Base-by-base conservation (phyloP, 2,888 invertebrate genomes). In the Microctonus aethiopoides region DNA sequence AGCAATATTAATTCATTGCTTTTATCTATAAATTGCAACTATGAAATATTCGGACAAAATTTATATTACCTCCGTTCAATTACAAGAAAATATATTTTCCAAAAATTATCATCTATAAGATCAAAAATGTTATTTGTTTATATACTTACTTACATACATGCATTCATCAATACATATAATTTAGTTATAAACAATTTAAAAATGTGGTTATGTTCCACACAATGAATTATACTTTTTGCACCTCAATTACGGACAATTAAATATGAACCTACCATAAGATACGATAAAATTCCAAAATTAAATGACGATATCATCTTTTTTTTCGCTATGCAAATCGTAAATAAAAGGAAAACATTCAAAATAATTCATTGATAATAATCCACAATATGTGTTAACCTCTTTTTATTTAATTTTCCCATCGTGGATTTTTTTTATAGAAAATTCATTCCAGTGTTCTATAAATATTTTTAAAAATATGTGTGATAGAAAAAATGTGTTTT, bases 391-490 rank as follows among this genome's bases (percentile, higher is more conserved):
- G n/a, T n/a, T 46, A 7, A 46, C 9, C 46, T 20, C 16, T 46
- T 46, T 46, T 46, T 46, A 46, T 46, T 16, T 46, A 46, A 7
- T 46, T n/a, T 39, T 39, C 39, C n/a, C 6, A 4, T 39, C 13
- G n/a, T 39, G 39, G 39, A n/a, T 11, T 39, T 39, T 13, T 11
- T 39, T n/a, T n/a, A 4, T n/a, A 39, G n/a, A 3, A 39, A 68
- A 73, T 67, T 66, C n/a, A 66, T 73, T 72, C 29, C 34, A 20
- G 61, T 62, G 46, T 39, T 39, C 39, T 39, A n/a, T n/a, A 39
- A n/a, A n/a, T 39, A 70, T 72, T 66, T 67, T 70, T 34, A 66
- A 67, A 52, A 46, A 54, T 63, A 67, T 60, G 70, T 54, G 59
- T 68, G 67, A 64, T 64, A 41, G 70, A 67, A 52, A 57, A 67